Percentiles rank a stretch among this genome's conserved stretches.
Conservation (phyloP, 2,797 vertebrate species). For the Scleropages formosus region DNA sequence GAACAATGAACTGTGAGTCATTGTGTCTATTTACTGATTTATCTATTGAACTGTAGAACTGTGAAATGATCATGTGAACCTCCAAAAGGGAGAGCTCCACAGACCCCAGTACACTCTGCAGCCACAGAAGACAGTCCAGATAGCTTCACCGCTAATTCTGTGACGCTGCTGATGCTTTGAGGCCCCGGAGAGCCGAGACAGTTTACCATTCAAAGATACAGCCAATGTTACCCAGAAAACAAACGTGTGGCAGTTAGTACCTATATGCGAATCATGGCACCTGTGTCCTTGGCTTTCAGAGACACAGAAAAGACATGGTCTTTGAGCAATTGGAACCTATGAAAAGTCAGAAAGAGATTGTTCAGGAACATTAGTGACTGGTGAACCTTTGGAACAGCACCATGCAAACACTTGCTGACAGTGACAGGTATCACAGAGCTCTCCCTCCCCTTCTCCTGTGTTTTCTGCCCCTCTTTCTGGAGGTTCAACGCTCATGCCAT, state of each 20-base stretch:
- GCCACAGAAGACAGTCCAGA: not conserved
- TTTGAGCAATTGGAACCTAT: not conserved
- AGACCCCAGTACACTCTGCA: slow-evolving; percentile 23
- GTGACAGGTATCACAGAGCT: slow-evolving; percentile 23
- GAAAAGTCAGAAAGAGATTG: slow-evolving; percentile 14
- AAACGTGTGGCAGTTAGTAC: not conserved
- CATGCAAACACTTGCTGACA: not conserved
- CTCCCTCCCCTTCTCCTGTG: slow-evolving; percentile 24
- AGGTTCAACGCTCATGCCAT: slow-evolving; percentile 37
- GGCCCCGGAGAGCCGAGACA: not conserved
- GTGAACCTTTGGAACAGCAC: not conserved
- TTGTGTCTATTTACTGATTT: slow-evolving; percentile 62
- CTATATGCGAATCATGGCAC: slow-evolving; percentile 1
- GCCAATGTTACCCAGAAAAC: not conserved
- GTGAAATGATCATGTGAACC: slow-evolving; percentile 56
- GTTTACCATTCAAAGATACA: not conserved
- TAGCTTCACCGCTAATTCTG: not conserved
- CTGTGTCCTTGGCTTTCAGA: slow-evolving; percentile 18
- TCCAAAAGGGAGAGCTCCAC: slow-evolving; percentile 67
- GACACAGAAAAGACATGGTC: slow-evolving; percentile 3
- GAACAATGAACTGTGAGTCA: slow-evolving; percentile 42
- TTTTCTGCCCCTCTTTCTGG: slow-evolving; percentile 27
- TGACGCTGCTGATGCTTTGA: not conserved
- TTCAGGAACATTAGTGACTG: not conserved
- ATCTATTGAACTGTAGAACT: slow-evolving; percentile 46